Percentiles rank a stretch among this genome's conserved stretches.
phyloP scores from a whole-genome alignment of 2,888 invertebrate genomes.

The Cryptocephalus moraei region DNA sequence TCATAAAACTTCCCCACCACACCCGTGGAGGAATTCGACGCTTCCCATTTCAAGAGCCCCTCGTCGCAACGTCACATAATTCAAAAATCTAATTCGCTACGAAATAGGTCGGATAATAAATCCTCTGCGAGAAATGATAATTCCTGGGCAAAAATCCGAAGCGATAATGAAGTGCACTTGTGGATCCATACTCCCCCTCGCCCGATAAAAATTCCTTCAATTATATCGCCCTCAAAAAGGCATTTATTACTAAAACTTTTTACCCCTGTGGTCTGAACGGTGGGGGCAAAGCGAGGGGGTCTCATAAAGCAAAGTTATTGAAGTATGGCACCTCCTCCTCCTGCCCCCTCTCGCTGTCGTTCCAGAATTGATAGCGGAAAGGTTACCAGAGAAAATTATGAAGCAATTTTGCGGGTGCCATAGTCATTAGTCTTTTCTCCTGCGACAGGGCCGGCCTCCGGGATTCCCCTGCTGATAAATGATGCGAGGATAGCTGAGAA shows the following conservation, averaged over 20 bases:
- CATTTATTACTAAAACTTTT: slow-evolving; percentile 19
- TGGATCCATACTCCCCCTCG: background rate
- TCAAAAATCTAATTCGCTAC: slow-evolving; percentile 5
- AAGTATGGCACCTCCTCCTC: slow-evolving; percentile 25
- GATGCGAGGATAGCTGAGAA: too few relatives aligned
- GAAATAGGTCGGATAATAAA: slow-evolving; percentile 6
- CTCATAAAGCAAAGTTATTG: slow-evolving; percentile 28
- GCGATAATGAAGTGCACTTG: slow-evolving; percentile 15
- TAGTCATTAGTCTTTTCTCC: slow-evolving; percentile 35
- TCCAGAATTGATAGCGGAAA: slow-evolving; percentile 37
- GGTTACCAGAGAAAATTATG: slow-evolving; percentile 39
- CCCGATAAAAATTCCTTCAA: slow-evolving; percentile 17
- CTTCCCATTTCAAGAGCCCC: too few relatives aligned
- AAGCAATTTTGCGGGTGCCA: slow-evolving; percentile 39
- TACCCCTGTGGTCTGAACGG: slow-evolving; percentile 6
- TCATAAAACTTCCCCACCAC: too few relatives aligned
- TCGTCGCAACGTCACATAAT: background rate
- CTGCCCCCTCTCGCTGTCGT: slow-evolving; percentile 20
- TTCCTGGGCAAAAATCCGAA: slow-evolving; percentile 1
- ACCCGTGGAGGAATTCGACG: too few relatives aligned
- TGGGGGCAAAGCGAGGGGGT: background rate
- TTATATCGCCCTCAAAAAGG: slow-evolving; percentile 19
- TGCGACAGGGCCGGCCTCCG: slow-evolving; percentile 7
- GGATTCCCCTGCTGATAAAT: too few relatives aligned
- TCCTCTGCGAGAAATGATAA: slow-evolving; percentile 1